Evolutionary conservation across 2,113 vertebrate genomes (phyloP), one percentile per base, ranked within the genome.

Genomic region (Pelusios castaneus): DNA sequence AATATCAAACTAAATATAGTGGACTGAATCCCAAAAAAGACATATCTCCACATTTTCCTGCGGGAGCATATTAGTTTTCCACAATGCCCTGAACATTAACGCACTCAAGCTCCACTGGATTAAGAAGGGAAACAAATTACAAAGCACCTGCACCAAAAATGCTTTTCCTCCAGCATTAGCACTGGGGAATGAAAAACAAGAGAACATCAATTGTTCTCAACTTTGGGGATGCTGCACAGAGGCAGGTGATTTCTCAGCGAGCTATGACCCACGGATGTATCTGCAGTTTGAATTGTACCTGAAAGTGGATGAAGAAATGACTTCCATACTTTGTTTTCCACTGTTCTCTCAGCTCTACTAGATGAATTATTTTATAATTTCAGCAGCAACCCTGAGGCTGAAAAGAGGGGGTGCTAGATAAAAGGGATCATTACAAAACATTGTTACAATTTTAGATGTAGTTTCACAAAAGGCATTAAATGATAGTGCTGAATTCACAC

Each of bases 161-260:
- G 43, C 22, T 63, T 93, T 92, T 93, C 82, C 92, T 89, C 87
- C 76, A 83, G 80, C 91, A 92, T 93, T 76, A 94, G 76, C 38
- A 95, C 89, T 92, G 80, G 47, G 14, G 92, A 95, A 90, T 87
- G 89, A 92, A 95, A 96, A 82, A 70, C 41, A 94, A 84, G 92
- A 88, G 81, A 92, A 95, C 94, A 96, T 95, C n/a, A 70, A n/a
- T 58, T 94, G 88, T 89, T 95, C 89, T 96, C 95, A 90, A 89
- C 89, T 88, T 83, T 55, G 51, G 31, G 83, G n/a, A 91, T 52
- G 76, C 81, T 60, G 80, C 94, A 87, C 91, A 92, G 87, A 82
- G 49, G 76, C 34, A 90, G 25, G 78, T 89, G 94, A 94, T 96
- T 96, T 95, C 76, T 93, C 73, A 88, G 49, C 54, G 43, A 49